Conservation (phyloP, 2,888 invertebrate genomes). For the Lypha dubia region DNA sequence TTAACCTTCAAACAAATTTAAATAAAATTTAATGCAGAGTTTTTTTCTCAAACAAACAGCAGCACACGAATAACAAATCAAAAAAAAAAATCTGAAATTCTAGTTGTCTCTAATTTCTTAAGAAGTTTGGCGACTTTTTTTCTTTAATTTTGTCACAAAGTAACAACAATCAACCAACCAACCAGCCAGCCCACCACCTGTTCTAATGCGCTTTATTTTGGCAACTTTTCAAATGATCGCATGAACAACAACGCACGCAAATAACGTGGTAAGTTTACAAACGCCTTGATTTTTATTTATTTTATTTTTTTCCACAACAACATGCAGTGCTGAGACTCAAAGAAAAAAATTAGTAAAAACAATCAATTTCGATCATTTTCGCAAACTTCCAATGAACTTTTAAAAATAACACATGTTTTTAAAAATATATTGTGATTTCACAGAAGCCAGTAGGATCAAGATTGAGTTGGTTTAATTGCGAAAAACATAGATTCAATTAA, state of each 20-base stretch:
- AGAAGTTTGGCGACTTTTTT: conserved; percentile 65
- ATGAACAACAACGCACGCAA: conserved; percentile 65
- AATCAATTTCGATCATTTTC: neutral
- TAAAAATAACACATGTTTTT: no score
- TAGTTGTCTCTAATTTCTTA: conserved; percentile 59
- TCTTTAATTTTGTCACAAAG: conserved; percentile 41
- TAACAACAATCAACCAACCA: conserved; percentile 63
- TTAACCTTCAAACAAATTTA: conserved; percentile 19
- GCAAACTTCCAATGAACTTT: no score
- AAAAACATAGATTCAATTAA: no score
- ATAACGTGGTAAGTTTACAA: conserved; percentile 71
- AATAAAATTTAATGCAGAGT: conserved; percentile 54
- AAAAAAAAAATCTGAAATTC: conserved; percentile 38
- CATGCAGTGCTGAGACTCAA: neutral
- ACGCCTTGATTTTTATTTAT: conserved; percentile 66
- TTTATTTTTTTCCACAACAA: neutral
- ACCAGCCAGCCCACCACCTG: conserved; percentile 73
- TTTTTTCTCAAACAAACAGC: conserved; percentile 21
- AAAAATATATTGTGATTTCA: no score
- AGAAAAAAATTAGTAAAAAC: conserved; percentile 1
- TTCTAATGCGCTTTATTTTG: conserved; percentile 72
- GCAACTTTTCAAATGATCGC: conserved; percentile 69
- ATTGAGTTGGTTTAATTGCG: no score
- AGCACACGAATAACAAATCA: conserved; percentile 1
- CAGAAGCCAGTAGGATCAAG: no score